Conservation (phyloP, 2,113 vertebrate genomes). For the Thunnus thynnus region DNA sequence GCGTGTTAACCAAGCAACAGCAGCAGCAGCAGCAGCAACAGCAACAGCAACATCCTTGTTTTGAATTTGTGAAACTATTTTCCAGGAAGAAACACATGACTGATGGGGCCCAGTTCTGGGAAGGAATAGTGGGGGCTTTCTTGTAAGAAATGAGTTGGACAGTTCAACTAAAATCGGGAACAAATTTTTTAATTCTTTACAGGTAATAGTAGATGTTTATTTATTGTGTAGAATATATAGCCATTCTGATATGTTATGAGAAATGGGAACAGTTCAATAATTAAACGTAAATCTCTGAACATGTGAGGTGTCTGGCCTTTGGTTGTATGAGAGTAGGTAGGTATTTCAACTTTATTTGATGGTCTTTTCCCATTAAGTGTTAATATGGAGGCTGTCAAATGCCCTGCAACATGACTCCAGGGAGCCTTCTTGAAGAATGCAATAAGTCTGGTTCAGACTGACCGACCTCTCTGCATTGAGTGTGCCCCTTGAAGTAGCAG, state of each 20-base stretch:
- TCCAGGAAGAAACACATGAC: slow-evolving; percentile 71
- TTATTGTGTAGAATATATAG: neutral
- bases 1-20: slow-evolving; percentile 42
- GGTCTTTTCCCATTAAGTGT: slow-evolving; percentile 5
- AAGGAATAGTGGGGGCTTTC: slow-evolving; percentile 10
- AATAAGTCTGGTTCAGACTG: slow-evolving; percentile 50
- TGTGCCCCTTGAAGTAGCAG: slow-evolving; percentile 49
- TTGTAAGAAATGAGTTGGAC: neutral
- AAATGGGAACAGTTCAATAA: slow-evolving; percentile 2
- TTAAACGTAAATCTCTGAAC: neutral
- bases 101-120: slow-evolving; percentile 59
- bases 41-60: slow-evolving; percentile 66
- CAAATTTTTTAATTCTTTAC: neutral
- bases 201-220: neutral
- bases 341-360: slow-evolving; percentile 33
- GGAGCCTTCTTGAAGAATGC: slow-evolving; percentile 18
- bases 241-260: neutral
- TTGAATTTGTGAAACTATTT: slow-evolving; percentile 69
- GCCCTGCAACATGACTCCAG: slow-evolving; percentile 7
- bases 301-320: neutral
- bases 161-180: neutral
- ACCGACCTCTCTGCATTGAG: slow-evolving; percentile 53
- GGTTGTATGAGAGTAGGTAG: neutral
- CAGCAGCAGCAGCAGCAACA: slow-evolving; percentile 48
- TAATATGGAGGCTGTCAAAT: slow-evolving; percentile 33